Evolutionary conservation across 2,888 invertebrate genomes (phyloP), one percentile per base, ranked within the genome.

Genomic region (Catocala nupta): DNA sequence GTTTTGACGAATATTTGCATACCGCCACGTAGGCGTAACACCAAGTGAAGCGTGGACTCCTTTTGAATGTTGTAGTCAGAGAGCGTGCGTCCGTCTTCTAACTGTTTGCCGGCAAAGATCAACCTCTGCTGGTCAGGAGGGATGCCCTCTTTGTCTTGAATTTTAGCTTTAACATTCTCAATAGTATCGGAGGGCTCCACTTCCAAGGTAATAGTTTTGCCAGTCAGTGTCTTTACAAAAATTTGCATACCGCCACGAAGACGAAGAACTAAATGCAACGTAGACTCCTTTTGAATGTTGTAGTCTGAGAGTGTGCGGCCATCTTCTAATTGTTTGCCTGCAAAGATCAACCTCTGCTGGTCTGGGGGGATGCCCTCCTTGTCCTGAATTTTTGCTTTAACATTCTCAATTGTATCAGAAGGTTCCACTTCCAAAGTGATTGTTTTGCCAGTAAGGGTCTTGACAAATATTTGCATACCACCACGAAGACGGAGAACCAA

Each of bases 401-500:
- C 74, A 25, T 75, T 75, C 1, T 75, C 74, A 5, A 75, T 75
- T 0, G 74, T 75, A 43, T 75, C 74, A 33, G 74, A 75, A 0
- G 74, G 4, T 4, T 75, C 75, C 0, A 75, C 75, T 4, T 75
- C 75, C 0, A 75, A 9, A 0, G 75, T 75, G 0, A 75, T 75
- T 0, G 75, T 75, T 1, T 75, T 75, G 0, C 75, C 75, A 7
- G 75, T 75, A 33, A 75, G n/a, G 0, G 74, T 75, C 7, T 74
- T 74, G 0, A 80, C 81, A 65, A 81, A 81, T 71, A 82, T 84
- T 78, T 84, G 84, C 84, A 84, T 85, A 75, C 75, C 5, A 75
- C 75, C 0, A 75, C n/a, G n/a, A n/a, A n/a, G n/a, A n/a, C n/a
- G n/a, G n/a, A n/a, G n/a, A n/a, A n/a, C n/a, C n/a, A n/a, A n/a